These are phyloP conservation scores for Panagrolaimus sp. DNA, from an alignment of 1,140 invertebrate genomes.

Conservation along the genomic window DNA sequence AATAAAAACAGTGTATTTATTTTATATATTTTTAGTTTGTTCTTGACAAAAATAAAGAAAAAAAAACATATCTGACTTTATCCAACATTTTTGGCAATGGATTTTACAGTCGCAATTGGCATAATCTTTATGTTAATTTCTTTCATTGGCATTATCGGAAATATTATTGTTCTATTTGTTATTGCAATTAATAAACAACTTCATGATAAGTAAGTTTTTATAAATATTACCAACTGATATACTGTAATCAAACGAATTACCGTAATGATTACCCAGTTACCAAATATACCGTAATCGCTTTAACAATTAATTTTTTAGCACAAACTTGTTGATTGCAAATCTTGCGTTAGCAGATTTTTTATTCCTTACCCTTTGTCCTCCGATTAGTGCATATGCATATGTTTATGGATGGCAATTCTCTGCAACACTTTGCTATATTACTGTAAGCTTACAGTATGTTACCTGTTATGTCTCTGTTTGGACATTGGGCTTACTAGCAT, in stretches of 20 bases:
- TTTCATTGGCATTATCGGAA: constrained; percentile 45
- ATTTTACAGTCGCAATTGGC: constrained; percentile 18
- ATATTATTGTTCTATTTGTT: constrained; percentile 41
- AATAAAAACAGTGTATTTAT: too few relatives aligned
- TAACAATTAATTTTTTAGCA: constrained; percentile 27
- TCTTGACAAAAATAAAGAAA: too few relatives aligned
- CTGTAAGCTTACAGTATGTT: constrained; percentile 63
- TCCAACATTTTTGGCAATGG: neutral
- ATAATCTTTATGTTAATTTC: constrained; percentile 40
- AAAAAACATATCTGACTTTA: too few relatives aligned
- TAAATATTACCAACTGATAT: too few relatives aligned
- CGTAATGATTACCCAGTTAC: too few relatives aligned
- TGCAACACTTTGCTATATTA: constrained; percentile 58
- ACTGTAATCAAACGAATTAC: too few relatives aligned
- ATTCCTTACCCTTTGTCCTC: constrained; percentile 89
- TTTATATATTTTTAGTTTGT: too few relatives aligned
- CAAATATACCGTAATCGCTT: too few relatives aligned
- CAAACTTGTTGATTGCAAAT: constrained; percentile 46
- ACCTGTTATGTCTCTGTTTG: constrained; percentile 86
- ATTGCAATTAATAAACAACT: constrained; percentile 42
- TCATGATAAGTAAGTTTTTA: constrained; percentile 41
- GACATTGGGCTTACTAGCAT: constrained; percentile 86
- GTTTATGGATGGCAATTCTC: constrained; percentile 73
- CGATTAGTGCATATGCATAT: constrained; percentile 81
- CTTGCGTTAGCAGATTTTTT: constrained; percentile 72